Evolutionary conservation across 2,113 vertebrate species (phyloP), one percentile per base, ranked within the genome.

Genomic region (Oxyura jamaicensis): DNA sequence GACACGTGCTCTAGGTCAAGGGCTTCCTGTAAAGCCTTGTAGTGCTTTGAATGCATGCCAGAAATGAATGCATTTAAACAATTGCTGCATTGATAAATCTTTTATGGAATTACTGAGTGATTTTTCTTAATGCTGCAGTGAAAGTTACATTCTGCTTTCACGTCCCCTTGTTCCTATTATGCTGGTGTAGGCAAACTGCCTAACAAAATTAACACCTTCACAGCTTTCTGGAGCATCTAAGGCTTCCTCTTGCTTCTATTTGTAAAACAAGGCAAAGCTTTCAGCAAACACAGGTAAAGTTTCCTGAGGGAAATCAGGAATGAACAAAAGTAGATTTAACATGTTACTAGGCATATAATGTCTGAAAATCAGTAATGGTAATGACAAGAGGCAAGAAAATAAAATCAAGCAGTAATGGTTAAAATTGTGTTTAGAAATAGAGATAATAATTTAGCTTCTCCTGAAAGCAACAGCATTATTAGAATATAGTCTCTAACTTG

Each of bases 371-470:
- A 93, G 79, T 39, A 77, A 84, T 67, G 76, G 53, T 28, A 6
- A 84, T 66, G 41, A 94, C 79, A 89, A 60, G 58, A 92, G 25
- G 53, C 63, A 91, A 62, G 53, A 76, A 93, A 96, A 94, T 55
- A 71, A 91, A 83, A 84, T 39, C 44, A 84, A 85, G 66, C 67
- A 80, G 55, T 58, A 85, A 63, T 74, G 58, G 52, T 55, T 71
- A 91, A 59, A 56, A 82, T 21, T 60, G 23, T 10, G 12, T 68
- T 77, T 83, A 91, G 46, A 86, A 86, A 80, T 19, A 74, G 75
- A 75, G 63, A 56, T 48, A n/a, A 83, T 69, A 71, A 91, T 41
- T 88, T 58, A 53, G 15, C 33, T 94, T 67, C 83, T 77, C 58
- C 63, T 44, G 52, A 76, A 93, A 78, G 62, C 67, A 67, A 63